Percentiles rank a stretch among this genome's conserved stretches.
phyloP scores from a whole-genome alignment of 2,113 vertebrate genomes.

The Hyperopisus bebe region DNA sequence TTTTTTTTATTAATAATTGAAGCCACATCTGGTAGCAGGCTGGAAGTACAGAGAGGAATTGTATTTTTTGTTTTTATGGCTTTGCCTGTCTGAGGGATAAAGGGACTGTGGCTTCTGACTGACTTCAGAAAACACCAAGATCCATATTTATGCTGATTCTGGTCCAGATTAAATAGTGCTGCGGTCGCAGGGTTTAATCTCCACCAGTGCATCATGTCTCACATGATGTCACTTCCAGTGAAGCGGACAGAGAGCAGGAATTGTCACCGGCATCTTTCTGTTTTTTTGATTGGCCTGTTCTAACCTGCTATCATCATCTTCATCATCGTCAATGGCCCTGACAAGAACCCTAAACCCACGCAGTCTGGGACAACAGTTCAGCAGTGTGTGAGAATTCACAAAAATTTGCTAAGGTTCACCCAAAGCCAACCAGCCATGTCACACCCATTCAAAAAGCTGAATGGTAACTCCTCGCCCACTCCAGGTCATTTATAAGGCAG shows the following conservation, averaged over 20 bases:
- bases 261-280: background rate
- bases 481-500: background rate
- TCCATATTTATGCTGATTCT: background rate
- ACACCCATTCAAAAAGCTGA: background rate
- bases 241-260: background rate
- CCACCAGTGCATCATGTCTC: background rate
- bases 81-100: conserved; percentile 41
- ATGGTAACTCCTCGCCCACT: background rate
- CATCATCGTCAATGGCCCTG: background rate
- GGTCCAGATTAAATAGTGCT: conserved; percentile 20
- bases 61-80: conserved; percentile 39
- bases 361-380: background rate
- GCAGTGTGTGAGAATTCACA: background rate
- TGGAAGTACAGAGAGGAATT: conserved; percentile 42
- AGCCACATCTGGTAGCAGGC: conserved; percentile 55
- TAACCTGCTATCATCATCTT: background rate
- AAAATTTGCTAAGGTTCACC: background rate
- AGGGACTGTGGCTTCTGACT: conserved; percentile 48
- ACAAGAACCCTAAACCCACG: background rate
- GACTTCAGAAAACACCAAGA: conserved; percentile 17
- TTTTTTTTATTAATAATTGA: conserved; percentile 44
- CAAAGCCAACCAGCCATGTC: background rate
- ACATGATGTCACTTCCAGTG: background rate
- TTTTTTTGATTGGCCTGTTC: background rate
- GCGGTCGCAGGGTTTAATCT: background rate